Evolutionary conservation across 1,140 invertebrate species (phyloP), one percentile per base, ranked within the genome.

Genomic region (Calliphora vicina): DNA sequence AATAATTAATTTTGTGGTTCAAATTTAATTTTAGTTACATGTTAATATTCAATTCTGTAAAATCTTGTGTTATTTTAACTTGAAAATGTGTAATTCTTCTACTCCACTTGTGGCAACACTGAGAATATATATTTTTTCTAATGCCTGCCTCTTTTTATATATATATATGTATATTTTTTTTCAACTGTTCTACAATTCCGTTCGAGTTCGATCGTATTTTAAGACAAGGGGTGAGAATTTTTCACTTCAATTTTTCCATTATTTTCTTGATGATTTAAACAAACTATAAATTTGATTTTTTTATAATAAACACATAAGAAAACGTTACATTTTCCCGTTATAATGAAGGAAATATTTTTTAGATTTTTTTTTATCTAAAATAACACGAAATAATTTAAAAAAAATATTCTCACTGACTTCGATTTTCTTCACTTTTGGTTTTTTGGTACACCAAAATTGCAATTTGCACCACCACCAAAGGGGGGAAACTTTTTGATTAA

Each of bases 371-470:
- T 23, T 23, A 67, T 57, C 50, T n/a, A 57, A 17, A n/a, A n/a
- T n/a, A n/a, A 57, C 50, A 57, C 15, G 17, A 23, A 67, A 23
- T 20, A 67, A 23, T 23, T 67, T 12, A 67, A 6, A 67, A 25
- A 23, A 67, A 45, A 78, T 78, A 74, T 74, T 74, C 42, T 76
- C 27, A 76, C 35, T 45, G 42, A 78, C 74, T 78, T 78, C 74
- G 35, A 73, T 81, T 81, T 82, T 84, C 43, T 80, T 84, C 86
- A 86, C 83, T 85, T 86, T 87, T 85, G 83, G 84, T 89, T 89
- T 88, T 88, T 89, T 89, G 85, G 88, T 89, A 89, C 88, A 89
- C 88, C 87, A 89, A 89, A 89, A 89, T 89, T 87, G 86, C 87
- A 89, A 89, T 88, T 89, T 86, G 88, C 88, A 89, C 88, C 88